Evolutionary conservation across 2,113 vertebrate species (phyloP).

Genomic region (Balaeniceps rex): DNA sequence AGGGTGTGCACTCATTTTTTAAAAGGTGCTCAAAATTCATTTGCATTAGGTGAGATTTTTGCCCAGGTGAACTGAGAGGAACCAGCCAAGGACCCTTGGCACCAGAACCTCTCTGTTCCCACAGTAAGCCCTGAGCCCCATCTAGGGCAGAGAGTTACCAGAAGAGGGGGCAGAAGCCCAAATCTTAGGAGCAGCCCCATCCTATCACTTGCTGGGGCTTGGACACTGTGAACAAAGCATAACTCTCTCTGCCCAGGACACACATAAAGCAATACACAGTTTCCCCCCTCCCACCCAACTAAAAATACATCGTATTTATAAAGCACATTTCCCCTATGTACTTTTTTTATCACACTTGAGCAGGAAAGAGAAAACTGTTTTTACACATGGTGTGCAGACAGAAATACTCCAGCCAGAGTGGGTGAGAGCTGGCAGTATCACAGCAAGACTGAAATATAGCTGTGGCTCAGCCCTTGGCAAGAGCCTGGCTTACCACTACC

Average conservation of each 20-base stretch:
- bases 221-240: background rate
- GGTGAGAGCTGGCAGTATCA: background rate
- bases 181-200: background rate
- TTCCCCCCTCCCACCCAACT: background rate
- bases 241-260: background rate
- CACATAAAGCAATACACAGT: background rate
- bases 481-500: background rate
- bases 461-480: background rate
- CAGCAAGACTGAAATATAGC: background rate
- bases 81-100: background rate
- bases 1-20: background rate
- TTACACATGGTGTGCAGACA: accelerated
- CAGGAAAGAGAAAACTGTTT: background rate
- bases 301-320: background rate
- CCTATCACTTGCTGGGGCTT: background rate
- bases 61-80: background rate
- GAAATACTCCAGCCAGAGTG: background rate
- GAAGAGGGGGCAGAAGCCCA: background rate
- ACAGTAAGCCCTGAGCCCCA: background rate
- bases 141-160: background rate
- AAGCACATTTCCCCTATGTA: background rate
- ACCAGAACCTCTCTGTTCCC: background rate
- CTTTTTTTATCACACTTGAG: background rate
- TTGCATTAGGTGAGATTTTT: background rate
- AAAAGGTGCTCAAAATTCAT: background rate